Evolutionary conservation across 2,113 vertebrate species (phyloP).

Genomic region (Heloderma charlesbogerti): DNA sequence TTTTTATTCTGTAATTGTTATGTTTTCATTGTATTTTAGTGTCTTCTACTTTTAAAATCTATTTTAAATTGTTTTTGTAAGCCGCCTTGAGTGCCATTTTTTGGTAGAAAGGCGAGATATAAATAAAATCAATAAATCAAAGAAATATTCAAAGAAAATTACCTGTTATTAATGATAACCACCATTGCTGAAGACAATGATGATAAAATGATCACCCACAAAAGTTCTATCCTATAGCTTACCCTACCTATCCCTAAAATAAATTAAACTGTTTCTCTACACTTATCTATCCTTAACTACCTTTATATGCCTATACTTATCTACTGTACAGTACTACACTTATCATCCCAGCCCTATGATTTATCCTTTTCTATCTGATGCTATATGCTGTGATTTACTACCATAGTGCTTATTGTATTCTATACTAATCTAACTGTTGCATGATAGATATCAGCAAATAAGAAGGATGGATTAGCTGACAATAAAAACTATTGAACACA

Average conservation of each 20-base stretch:
- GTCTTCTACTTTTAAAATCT: neutral
- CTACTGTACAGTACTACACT: neutral
- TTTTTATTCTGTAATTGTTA: no score
- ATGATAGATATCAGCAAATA: neutral
- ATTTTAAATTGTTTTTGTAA: no score
- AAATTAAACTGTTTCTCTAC: neutral
- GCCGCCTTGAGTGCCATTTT: no score
- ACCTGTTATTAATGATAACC: neutral
- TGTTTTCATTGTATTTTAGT: neutral
- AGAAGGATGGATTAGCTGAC: neutral
- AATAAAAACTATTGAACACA: neutral
- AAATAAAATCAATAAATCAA: neutral
- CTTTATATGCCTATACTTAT: neutral
- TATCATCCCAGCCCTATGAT: neutral
- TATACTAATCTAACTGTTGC: neutral
- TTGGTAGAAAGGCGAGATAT: no score
- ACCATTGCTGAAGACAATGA: neutral
- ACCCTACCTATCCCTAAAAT: neutral
- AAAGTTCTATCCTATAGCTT: neutral
- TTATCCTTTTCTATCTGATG: neutral
- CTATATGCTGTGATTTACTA: conserved; percentile 1
- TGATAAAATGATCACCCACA: neutral
- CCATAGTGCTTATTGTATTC: neutral
- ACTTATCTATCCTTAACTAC: conserved; percentile 4
- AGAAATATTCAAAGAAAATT: neutral